Evolutionary conservation across 2,113 vertebrate genomes (phyloP), one percentile per base, ranked within the genome.

Genomic region (Dinomys branickii): DNA sequence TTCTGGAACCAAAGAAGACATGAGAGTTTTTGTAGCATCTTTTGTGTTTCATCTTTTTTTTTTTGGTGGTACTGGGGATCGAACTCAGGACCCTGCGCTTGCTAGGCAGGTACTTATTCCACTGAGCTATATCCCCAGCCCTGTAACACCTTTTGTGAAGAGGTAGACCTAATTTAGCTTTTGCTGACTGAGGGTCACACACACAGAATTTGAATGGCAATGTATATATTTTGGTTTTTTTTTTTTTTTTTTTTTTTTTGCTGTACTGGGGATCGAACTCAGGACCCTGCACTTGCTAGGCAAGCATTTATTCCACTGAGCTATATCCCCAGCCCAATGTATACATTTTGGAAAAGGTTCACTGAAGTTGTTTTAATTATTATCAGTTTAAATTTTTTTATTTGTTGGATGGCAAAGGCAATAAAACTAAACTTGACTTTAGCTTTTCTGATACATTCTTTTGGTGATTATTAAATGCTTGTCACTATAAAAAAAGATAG

Each of bases 371-470:
- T 92, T 35, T 90, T 71, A 93, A 61, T 95, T 92, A 94, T 59
- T 90, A 88, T 52, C 10, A n/a, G 33, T 95, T 63, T 65, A 54
- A 67, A 20, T 30, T 91, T 87, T 67, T 84, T 50, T 75, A 56
- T 85, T 83, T 94, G 82, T 95, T 89, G n/a, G 71, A 84, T 87
- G 84, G 69, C 59, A 91, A 95, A 95, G 86, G 56, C 13, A 85
- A 95, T 94, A 89, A 59, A 95, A 95, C 92, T 91, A 94, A 86
- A 95, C 93, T 77, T 93, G 50, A 93, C 80, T 84, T 94, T 56
- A 69, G 85, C 6, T 52, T 85, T 56, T 85, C 52, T 86, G 50
- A 44, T 75, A 80, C 11, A 82, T 96, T 52, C 33, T 94, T 82
- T 89, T 73, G 35, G 28, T 91, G 73, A 88, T 30, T 91, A 54